A percentile compares a stretch with the other conserved stretches of the same genome.
These are phyloP conservation scores for Ophraella communa DNA, from an alignment of 2,888 invertebrate species.

Conservation along the genomic window DNA sequence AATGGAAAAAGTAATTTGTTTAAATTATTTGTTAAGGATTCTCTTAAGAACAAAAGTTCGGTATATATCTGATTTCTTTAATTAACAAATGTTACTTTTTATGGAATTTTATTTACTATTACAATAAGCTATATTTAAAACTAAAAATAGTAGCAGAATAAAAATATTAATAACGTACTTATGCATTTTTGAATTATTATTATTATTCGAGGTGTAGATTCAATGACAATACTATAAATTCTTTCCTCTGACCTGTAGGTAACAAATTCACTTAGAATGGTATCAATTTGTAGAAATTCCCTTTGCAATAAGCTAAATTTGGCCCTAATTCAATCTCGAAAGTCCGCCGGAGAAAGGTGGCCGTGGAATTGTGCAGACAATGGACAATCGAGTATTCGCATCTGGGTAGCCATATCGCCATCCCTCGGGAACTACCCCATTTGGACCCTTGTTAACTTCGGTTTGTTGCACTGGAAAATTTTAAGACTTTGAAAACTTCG, in stretches of 20 bases:
- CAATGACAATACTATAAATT: conserved; percentile 17
- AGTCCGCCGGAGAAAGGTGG: conserved; percentile 49
- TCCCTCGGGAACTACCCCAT: conserved; percentile 48
- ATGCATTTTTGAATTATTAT: not conserved
- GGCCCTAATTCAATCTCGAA: conserved; percentile 55
- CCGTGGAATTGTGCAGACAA: conserved; percentile 54
- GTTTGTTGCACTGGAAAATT: conserved; percentile 47
- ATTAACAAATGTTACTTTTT: too few relatives aligned
- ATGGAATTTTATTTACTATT: too few relatives aligned
- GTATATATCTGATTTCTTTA: too few relatives aligned
- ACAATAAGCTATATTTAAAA: too few relatives aligned
- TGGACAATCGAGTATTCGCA: conserved; percentile 57
- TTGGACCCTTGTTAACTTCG: conserved; percentile 53
- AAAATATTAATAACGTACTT: too few relatives aligned
- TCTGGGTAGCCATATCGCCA: conserved; percentile 52
- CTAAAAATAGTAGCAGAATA: too few relatives aligned
- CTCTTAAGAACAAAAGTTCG: too few relatives aligned
- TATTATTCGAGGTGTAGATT: not conserved
- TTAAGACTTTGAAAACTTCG: conserved; percentile 40
- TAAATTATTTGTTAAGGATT: too few relatives aligned
- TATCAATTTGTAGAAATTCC: conserved; percentile 50
- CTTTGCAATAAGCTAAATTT: conserved; percentile 54
- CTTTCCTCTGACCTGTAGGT: conserved; percentile 24
- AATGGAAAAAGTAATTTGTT: too few relatives aligned
- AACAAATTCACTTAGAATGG: conserved; percentile 40